Base-by-base conservation (phyloP, 2,888 invertebrate genomes). In the Melanostoma scalare region DNA sequence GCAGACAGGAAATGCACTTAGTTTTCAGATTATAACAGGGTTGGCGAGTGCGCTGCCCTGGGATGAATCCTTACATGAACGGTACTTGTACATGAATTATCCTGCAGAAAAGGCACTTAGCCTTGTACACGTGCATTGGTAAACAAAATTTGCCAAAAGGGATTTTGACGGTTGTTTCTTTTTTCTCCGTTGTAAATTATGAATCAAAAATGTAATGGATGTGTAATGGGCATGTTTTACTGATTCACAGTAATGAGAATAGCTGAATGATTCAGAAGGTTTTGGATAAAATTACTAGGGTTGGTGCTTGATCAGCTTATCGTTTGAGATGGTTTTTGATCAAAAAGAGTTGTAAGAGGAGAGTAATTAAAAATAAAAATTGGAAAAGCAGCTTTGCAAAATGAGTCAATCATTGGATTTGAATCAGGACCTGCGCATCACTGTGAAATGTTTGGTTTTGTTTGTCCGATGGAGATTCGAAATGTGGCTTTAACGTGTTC, bases 1-100 rank as follows among this genome's bases (percentile, higher is more conserved):
- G 74, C 30, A 74, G 74, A 69, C 61, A 67, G 68, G 55, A 78
- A 61, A 78, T 79, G 79, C 79, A 79, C 79, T 79, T 79, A 73
- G 79, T 73, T 78, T 67, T 73, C 31, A 68, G 79, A 79, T 79
- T 79, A 79, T 68, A 68, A 68, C 55, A 68, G 67, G 60, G 65
- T 72, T 78, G 65, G 78, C 46, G 48, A 55, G 61, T 68, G 40
- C 65, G 38, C 30, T 52, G n/a, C 61, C 38, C 20, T 55, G 35
- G 44, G 46, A 33, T 50, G 35, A 53, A 58, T 42, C 31, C 50
- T 63, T 61, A 61, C 9, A 46, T 61, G 20, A 9, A 50, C 48
- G 48, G 10, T 50, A 20, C 42, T 50, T 68, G 60, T 44, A 55
- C 48, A 65, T 78, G 73, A 67, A 73, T 73, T 73, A 73, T 78